Evolutionary conservation across 2,888 invertebrate genomes (phyloP), one percentile per base, ranked within the genome.

Genomic region (Limnephilus rhombicus): DNA sequence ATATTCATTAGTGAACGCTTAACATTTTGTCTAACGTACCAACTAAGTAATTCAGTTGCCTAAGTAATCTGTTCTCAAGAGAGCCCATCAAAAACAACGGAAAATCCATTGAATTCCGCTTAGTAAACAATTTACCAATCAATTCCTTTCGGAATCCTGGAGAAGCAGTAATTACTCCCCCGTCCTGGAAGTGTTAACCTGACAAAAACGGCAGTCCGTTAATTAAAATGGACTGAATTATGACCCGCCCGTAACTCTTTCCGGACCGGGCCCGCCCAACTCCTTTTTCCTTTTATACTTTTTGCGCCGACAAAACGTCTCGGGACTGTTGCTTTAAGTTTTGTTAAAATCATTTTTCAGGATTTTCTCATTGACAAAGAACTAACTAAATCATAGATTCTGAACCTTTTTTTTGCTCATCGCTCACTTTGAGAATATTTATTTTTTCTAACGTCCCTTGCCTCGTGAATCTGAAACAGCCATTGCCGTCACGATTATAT

Each of bases 141-240:
- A n/a, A 80, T 45, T 80, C 81, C 34, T n/a, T 81, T 89, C 89
- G 89, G 89, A 89, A 81, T 89, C 89, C 89, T 24, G 68, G 68
- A 68, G 68, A 68, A 2, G 68, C 68, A 37, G 83, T 83, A 83
- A 83, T 83, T 83, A 83, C 37, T 83, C 37, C 37, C 83, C 83
- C 37, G 83, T 83, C 37, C 37, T 15, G 83, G 37, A 83, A 83
- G 83, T 83, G 83, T 83, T 83, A 83, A 83, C 83, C 83, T 83
- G 83, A 83, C 83, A 83, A 83, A 83, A 83, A 83, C 83, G 83
- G 83, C 37, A 89, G 89, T 68, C 81, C n/a, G 89, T 89, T 89
- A 89, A 89, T 89, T 89, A 89, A 89, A 89, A 89, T 37, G 34
- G 89, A 89, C 89, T 89, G 89, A 89, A 89, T 80, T 80, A 89